Evolutionary conservation across 92 coral and sea anemone genomes (phyloP), one percentile per base, ranked within the genome.

Genomic region (Galaxea fascicularis): DNA sequence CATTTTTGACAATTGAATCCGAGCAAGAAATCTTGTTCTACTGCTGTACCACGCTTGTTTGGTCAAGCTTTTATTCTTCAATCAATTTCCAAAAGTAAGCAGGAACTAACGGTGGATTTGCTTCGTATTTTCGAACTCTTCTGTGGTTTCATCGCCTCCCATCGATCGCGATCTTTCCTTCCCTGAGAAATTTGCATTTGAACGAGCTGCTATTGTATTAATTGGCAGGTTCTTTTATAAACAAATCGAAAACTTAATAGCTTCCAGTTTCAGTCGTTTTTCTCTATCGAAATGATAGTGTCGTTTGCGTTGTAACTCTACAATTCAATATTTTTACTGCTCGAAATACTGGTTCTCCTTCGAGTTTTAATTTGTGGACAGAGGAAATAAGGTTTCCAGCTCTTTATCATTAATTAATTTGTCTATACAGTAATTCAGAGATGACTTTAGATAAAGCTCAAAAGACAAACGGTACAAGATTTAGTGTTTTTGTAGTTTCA

Each of bases 181-280:
- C 63, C 29, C 4, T 66, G 65, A 16, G 56, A 47, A 35, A 82
- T 82, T 82, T 82, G 69, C 90, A 78, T 79, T 25, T 71, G 74
- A 56, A 79, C 45, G 60, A 22, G 29, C 47, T 65, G 46, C 53
- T 28, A 28, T 78, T 71, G 76, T 75, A 13, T 44, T 22, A 15
- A 20, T 20, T 53, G 81, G 60, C 82, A 76, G 82, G 84, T 74
- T 57, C 52, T 59, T 56, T 65, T 86, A 35, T 70, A 57, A 75
- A 86, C 78, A 64, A 46, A 78, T 51, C 78, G 13, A 69, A 71
- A 39, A 26, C 45, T 80, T 21, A 11, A 10, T 4, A n/a, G 20
- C 67, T 52, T 3, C 8, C 44, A 65, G 18, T 27, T 65, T 63
- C 26, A 26, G 47, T 64, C 73, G 27, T 78, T 10, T 27, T 60